Percentiles rank a stretch among this genome's conserved stretches.
phyloP scores from a whole-genome alignment of 2,797 vertebrate species.

The Lithobates pipiens region DNA sequence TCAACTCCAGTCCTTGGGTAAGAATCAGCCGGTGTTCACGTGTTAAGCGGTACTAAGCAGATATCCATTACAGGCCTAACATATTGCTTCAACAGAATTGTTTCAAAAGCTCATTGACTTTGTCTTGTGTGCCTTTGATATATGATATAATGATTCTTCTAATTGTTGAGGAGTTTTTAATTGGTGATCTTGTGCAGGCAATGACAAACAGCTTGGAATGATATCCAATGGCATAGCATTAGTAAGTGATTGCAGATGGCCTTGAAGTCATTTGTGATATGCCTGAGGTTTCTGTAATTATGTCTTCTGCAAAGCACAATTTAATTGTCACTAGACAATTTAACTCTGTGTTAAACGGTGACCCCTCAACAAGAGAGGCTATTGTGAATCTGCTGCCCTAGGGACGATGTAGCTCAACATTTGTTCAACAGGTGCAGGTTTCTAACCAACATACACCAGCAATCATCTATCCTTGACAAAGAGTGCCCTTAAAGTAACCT shows the following conservation, averaged over 20 bases:
- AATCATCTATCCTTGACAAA: neutral
- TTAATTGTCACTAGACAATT: constrained; percentile 28
- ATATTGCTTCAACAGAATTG: constrained; percentile 15
- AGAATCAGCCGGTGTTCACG: neutral
- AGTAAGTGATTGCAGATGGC: constrained; percentile 29
- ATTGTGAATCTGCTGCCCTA: neutral
- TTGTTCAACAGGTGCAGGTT: constrained; percentile 7
- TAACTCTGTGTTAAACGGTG: constrained; percentile 25
- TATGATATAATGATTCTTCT: constrained; percentile 39
- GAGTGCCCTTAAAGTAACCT: neutral
- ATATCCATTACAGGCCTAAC: constrained; percentile 25
- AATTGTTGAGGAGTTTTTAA: constrained; percentile 51
- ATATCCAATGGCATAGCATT: constrained; percentile 13
- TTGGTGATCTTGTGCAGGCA: constrained; percentile 37
- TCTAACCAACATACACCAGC: neutral
- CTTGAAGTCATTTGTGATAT: constrained; percentile 39
- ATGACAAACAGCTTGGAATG: constrained; percentile 51
- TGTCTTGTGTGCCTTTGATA: constrained; percentile 48
- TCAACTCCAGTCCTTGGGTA: neutral
- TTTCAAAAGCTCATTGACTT: constrained; percentile 33
- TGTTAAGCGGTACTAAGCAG: constrained; percentile 9
- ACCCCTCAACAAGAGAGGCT: constrained; percentile 1
- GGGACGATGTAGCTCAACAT: neutral
- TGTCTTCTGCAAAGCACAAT: constrained; percentile 30
- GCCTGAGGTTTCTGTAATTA: constrained; percentile 43